Evolutionary conservation across 2,113 vertebrate genomes (phyloP).

Genomic region (Otis tarda): DNA sequence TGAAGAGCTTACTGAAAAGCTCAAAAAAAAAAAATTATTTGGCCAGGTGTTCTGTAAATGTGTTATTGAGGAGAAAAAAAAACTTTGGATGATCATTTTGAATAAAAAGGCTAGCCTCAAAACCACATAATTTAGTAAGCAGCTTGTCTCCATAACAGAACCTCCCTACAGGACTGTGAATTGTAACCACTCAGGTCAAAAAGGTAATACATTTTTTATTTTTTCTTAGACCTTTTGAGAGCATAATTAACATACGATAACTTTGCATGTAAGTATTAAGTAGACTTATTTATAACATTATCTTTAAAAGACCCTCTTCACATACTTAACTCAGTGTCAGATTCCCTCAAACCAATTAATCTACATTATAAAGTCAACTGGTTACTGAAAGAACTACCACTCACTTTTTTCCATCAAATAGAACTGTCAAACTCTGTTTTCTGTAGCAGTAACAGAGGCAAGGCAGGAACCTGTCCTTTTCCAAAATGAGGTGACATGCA

Average conservation of each 20-base stretch:
- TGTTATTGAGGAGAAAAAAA: neutral
- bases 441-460: neutral
- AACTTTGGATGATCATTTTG: neutral
- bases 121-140: neutral
- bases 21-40: neutral
- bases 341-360: neutral
- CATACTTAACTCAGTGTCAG: neutral
- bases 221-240: neutral
- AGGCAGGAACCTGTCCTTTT: neutral
- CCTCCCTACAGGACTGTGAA: neutral
- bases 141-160: neutral
- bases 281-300: neutral
- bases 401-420: neutral
- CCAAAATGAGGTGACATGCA: neutral
- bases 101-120: neutral
- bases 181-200: neutral
- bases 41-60: neutral
- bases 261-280: neutral
- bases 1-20: neutral
- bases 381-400: neutral
- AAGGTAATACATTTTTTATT: neutral
- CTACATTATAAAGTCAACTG: neutral
- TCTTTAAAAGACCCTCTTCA: neutral
- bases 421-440: neutral
- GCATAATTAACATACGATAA: neutral